These are phyloP conservation scores for Clunio marinus DNA, from an alignment of 2,888 invertebrate species.

Conservation along the genomic window DNA sequence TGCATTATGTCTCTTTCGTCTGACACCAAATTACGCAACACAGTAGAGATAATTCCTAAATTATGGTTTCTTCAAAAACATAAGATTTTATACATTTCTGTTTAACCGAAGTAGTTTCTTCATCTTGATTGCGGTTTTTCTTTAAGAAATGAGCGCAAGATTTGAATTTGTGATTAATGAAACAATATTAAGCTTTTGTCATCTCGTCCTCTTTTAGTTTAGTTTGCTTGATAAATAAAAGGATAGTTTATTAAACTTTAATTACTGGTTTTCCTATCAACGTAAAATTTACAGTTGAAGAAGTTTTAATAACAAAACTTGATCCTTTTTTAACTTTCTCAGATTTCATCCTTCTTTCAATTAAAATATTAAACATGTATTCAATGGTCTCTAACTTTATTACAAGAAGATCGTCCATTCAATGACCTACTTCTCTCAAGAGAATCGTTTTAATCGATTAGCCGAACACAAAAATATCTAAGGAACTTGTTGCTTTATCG, in stretches of 20 bases:
- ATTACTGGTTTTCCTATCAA: no score
- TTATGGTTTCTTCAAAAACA: conserved; percentile 1
- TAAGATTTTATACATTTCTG: not conserved
- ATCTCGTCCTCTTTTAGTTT: not conserved
- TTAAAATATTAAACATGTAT: no score
- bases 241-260: not conserved
- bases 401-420: no score
- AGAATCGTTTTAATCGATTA: not conserved
- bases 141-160: not conserved
- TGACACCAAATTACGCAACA: no score
- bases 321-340: no score
- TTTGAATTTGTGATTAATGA: not conserved
- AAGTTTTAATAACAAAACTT: no score
- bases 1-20: not conserved
- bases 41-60: no score
- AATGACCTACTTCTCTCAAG: not conserved
- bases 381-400: no score
- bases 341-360: no score
- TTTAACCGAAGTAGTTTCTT: not conserved
- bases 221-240: not conserved
- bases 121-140: conserved; percentile 12
- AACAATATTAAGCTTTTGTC: not conserved
- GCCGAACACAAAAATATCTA: not conserved
- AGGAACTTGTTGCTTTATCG: conserved; percentile 7
- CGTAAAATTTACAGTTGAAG: no score